These are phyloP conservation scores for Sminthopsis crassicaudata DNA, from an alignment of 2,113 vertebrate species.

Conservation along the genomic window DNA sequence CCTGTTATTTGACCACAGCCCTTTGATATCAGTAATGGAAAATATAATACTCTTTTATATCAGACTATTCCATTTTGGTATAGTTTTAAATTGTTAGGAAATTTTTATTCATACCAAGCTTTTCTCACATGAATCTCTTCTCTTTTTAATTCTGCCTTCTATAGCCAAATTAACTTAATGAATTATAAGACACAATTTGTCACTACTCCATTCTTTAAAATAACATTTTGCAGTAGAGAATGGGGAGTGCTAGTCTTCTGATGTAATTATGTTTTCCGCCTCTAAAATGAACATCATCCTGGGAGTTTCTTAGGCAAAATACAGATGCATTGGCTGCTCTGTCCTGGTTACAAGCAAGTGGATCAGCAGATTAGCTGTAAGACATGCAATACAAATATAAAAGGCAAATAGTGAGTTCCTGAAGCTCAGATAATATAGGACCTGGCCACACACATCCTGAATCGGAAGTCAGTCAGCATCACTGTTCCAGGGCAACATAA, in stretches of 20 bases:
- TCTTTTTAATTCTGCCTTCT: background rate
- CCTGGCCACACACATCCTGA: too few relatives aligned
- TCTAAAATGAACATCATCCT: background rate
- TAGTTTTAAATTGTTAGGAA: background rate
- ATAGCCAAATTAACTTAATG: background rate
- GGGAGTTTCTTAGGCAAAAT: too few relatives aligned
- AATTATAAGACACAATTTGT: background rate
- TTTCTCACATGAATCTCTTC: background rate
- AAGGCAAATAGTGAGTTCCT: too few relatives aligned
- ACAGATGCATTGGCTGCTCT: too few relatives aligned
- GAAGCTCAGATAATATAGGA: too few relatives aligned
- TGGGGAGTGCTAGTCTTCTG: background rate
- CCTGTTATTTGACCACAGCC: background rate
- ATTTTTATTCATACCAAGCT: background rate
- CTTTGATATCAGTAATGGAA: background rate
- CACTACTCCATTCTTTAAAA: background rate
- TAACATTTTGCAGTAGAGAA: background rate
- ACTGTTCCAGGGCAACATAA: too few relatives aligned
- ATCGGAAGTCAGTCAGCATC: too few relatives aligned
- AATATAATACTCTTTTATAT: background rate
- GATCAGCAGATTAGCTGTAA: too few relatives aligned
- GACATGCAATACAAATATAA: too few relatives aligned
- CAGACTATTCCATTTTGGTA: background rate
- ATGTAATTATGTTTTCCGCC: background rate
- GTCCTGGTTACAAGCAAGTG: too few relatives aligned